Evolutionary conservation across 2,797 vertebrate species (phyloP).

Genomic region (Neostethus bicornis): DNA sequence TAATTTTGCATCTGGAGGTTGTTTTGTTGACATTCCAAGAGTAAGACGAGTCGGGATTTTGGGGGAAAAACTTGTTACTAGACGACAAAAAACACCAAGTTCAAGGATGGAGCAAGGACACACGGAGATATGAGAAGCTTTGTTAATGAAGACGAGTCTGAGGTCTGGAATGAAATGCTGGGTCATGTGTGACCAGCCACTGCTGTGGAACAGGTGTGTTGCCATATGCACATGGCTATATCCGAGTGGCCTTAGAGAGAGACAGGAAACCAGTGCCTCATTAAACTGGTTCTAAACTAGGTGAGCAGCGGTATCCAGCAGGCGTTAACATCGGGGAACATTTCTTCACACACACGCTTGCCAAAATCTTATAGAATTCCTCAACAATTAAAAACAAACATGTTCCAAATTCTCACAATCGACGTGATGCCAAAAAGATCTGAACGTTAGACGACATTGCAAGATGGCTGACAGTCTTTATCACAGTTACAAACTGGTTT

Average conservation of each 20-base stretch:
- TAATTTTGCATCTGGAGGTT: constrained; percentile 86
- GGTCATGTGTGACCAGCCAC: constrained; percentile 88
- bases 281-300: constrained; percentile 46
- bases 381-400: not conserved
- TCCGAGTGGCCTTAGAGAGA: constrained; percentile 31
- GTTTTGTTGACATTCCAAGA: constrained; percentile 81
- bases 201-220: constrained; percentile 81
- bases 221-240: constrained; percentile 69
- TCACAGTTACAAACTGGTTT: too few relatives aligned
- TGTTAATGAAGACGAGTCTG: not conserved
- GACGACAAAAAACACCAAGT: constrained; percentile 14
- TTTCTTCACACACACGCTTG: constrained; percentile 16
- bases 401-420: too few relatives aligned
- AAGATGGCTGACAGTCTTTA: too few relatives aligned
- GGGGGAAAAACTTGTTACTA: constrained; percentile 5
- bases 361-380: constrained; percentile 25
- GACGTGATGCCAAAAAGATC: too few relatives aligned
- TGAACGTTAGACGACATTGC: too few relatives aligned
- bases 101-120: constrained; percentile 7
- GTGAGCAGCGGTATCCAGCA: constrained; percentile 39
- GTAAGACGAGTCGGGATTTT: constrained; percentile 39
- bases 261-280: constrained; percentile 40
- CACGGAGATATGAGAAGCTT: not conserved
- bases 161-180: constrained; percentile 63
- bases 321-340: constrained; percentile 8